Percentiles rank a stretch among this genome's conserved stretches.
Evolutionary conservation across 1,140 invertebrate genomes (phyloP).

Genomic region (Eueides isabella): DNA sequence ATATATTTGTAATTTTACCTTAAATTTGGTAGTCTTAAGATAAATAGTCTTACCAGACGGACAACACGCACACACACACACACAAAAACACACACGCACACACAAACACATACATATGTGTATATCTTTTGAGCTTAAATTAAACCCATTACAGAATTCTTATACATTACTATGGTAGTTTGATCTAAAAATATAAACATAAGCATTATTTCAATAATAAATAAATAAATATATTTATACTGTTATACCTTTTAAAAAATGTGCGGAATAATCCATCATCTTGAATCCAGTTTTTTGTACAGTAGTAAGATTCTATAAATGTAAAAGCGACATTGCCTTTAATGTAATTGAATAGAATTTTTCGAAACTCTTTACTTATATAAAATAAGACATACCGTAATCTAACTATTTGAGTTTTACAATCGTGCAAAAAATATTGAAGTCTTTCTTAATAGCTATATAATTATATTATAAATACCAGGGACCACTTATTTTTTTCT

Average conservation of each 20-base stretch:
- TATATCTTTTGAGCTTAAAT: background rate
- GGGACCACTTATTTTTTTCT: too few species aligned
- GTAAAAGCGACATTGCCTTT: conserved; percentile 57
- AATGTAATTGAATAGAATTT: conserved; percentile 67
- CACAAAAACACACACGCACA: too few species aligned
- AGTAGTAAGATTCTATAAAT: conserved; percentile 44
- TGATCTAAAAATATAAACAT: background rate
- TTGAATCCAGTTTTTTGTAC: conserved; percentile 49
- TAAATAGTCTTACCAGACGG: too few species aligned
- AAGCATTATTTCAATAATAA: background rate
- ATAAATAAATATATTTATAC: conserved; percentile 1
- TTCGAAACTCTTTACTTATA: conserved; percentile 48
- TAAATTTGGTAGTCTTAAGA: too few species aligned
- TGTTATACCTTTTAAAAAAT: background rate
- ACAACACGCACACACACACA: too few species aligned
- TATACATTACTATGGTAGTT: too few species aligned
- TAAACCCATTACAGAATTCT: background rate
- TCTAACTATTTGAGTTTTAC: conserved; percentile 14
- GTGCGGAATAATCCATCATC: conserved; percentile 32
- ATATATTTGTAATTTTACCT: background rate
- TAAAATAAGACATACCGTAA: conserved; percentile 23
- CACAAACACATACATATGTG: too few species aligned
- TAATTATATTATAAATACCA: conserved; percentile 1
- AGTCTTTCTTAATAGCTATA: background rate
- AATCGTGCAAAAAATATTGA: conserved; percentile 10